Percentiles rank a stretch among this genome's conserved stretches.
Conservation (phyloP, 2,888 invertebrate genomes). For the Epiblema foenella region DNA sequence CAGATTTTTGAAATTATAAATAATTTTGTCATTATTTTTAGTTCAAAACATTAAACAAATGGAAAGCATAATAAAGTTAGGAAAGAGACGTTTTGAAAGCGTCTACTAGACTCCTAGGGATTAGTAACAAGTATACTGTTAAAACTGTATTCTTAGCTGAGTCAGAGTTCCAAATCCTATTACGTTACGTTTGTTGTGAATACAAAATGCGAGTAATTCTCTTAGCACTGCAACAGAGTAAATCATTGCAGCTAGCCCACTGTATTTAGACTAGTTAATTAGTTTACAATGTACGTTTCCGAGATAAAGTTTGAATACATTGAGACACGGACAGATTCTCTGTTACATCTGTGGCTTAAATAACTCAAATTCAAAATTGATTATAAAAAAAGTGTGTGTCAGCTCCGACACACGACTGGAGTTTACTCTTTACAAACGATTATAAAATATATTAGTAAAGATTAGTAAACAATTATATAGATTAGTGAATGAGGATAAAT, state of each 20-base stretch:
- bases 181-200: conserved; percentile 32
- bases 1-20: too few species aligned
- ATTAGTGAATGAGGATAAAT: too few species aligned
- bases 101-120: conserved; percentile 5
- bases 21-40: too few species aligned
- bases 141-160: conserved; percentile 31
- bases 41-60: too few species aligned
- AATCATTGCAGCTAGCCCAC: conserved; percentile 24
- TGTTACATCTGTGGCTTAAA: neutral
- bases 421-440: too few species aligned
- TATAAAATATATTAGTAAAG: too few species aligned
- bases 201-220: conserved; percentile 40
- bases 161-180: conserved; percentile 33
- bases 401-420: too few species aligned
- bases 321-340: neutral
- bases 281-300: neutral
- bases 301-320: neutral
- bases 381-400: too few species aligned
- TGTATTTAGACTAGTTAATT: conserved; percentile 19
- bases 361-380: too few species aligned
- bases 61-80: neutral
- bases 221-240: conserved; percentile 29
- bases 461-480: too few species aligned
- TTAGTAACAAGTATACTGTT: conserved; percentile 14
- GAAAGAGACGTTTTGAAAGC: neutral